Evolutionary conservation across 2,797 vertebrate species (phyloP).

Genomic region (Eutrigla gurnardus): DNA sequence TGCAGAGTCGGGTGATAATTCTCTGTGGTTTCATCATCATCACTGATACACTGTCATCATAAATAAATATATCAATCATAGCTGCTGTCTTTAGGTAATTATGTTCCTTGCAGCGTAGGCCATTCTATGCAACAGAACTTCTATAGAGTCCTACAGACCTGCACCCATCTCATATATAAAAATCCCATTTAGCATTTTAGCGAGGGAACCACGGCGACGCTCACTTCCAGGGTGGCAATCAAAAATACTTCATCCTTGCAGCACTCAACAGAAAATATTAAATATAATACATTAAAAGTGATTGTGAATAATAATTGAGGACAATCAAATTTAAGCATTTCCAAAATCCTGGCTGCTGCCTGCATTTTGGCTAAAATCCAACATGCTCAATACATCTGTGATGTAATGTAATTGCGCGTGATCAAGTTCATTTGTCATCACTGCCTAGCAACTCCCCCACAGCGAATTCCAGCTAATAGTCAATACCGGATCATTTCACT

Average conservation of each 20-base stretch:
- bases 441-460: neutral
- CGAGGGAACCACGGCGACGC: neutral
- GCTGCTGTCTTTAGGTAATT: neutral
- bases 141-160: neutral
- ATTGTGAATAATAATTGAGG: neutral
- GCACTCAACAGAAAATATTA: neutral
- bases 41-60: no score
- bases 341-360: neutral
- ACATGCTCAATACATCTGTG: conserved; percentile 22
- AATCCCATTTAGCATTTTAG: neutral
- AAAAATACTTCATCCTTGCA: neutral
- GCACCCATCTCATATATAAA: neutral
- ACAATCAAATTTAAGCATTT: conserved; percentile 1
- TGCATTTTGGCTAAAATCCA: neutral
- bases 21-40: neutral
- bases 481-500: conserved; percentile 43
- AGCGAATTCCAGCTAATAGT: conserved; percentile 7
- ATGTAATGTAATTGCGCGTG: conserved; percentile 11
- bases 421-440: conserved; percentile 29
- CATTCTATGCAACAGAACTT: neutral
- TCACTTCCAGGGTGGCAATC: neutral
- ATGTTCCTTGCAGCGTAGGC: neutral
- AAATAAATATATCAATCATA: neutral
- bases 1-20: neutral
- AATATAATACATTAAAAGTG: neutral